Evolutionary conservation across 2,797 vertebrate species (phyloP), one percentile per base, ranked within the genome.

Genomic region (Coilia nasus): DNA sequence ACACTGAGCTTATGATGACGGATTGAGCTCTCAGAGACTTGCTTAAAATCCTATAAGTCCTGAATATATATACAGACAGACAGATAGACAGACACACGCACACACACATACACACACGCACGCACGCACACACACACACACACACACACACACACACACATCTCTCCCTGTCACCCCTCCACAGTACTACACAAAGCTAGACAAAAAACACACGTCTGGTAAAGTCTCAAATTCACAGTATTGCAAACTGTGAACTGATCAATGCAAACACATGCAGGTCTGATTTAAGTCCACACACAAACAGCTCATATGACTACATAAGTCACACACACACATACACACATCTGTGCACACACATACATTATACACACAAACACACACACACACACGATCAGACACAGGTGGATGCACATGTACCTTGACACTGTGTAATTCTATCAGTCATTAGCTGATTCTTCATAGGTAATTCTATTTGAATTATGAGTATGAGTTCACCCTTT

Each of bases 51-150:
- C 67, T 75, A 35, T 75, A 75, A 75, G 28, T 75, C 60, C 14
- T 6, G 31, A 85, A 85, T 57, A 54, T 56, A 84, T 83, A 86
- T 84, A 67, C 80, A 85, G 59, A 78, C 28, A 85, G 57, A 83
- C 78, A 35, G 28, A 35, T 2, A 71, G 11, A 67, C 64, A 71
- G 17, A 59, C 57, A 59, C 57, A 59, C 57, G 21, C 57, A 59
- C 57, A 59, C 57, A 59, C 50, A 54, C 50, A 54, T 10, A 41
- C 35, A 41, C 35, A 41, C 35, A 41, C 50, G 12, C 35, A 41
- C 35, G 5, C 35, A 41, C 35, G 35, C 35, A 41, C 5, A 5
- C 35, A 41, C 35, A 5, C 62, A 64, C 28, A 75, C 67, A 75
- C 15, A 59, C 50, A 7, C 35, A 41, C 5, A 5, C 35, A 41